A percentile compares a stretch with the other conserved stretches of the same genome.
These are phyloP conservation scores for Lapara coniferarum DNA, from an alignment of 2,888 invertebrate genomes.

Conservation along the genomic window DNA sequence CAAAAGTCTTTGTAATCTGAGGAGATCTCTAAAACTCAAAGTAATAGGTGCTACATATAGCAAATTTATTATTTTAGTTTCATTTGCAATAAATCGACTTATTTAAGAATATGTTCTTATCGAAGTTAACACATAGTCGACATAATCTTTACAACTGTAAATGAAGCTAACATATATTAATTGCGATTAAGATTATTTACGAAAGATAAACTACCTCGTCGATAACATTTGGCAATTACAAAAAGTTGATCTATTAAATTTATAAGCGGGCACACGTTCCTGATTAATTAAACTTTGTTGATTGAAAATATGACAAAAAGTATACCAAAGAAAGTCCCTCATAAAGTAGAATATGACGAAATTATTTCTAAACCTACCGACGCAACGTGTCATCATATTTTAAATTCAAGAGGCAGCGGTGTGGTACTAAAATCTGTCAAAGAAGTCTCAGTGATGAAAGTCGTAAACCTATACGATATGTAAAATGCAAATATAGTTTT, in stretches of 20 bases:
- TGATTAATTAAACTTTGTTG: too few relatives aligned
- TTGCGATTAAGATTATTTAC: conserved; percentile 5
- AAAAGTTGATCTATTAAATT: not conserved
- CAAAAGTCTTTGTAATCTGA: too few relatives aligned
- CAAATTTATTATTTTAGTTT: not conserved
- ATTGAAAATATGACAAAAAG: not conserved
- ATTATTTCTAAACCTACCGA: not conserved
- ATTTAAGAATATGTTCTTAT: not conserved
- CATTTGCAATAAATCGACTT: not conserved
- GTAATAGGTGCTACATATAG: too few relatives aligned
- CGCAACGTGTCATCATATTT: not conserved
- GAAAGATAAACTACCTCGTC: not conserved
- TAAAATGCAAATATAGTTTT: conserved; percentile 3
- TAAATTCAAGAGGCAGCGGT: conserved; percentile 1
- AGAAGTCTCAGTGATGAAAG: conserved; percentile 23
- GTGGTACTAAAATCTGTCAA: conserved; percentile 19
- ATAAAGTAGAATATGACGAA: not conserved
- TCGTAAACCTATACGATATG: conserved; percentile 39
- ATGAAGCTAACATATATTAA: conserved; percentile 3
- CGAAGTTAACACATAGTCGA: not conserved
- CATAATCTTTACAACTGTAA: not conserved
- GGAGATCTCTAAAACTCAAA: too few relatives aligned
- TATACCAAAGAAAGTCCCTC: not conserved
- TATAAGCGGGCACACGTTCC: too few relatives aligned
- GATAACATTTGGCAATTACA: not conserved